phyloP scores from a whole-genome alignment of 2,797 vertebrate genomes.

The Australoheros facetus region DNA sequence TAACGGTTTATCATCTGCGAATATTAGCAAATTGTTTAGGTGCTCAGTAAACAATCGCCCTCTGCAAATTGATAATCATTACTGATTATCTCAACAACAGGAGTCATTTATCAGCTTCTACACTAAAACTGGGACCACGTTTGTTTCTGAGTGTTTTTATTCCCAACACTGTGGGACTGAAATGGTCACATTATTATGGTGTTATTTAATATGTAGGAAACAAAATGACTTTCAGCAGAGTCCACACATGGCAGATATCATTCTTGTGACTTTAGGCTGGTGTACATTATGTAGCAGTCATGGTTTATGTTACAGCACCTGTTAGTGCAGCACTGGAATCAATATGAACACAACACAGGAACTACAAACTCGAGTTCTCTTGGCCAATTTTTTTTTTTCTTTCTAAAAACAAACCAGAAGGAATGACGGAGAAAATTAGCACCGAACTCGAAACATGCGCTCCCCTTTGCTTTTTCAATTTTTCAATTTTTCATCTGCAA shows the following conservation, averaged over 20 bases:
- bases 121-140: neutral
- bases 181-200: neutral
- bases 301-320: neutral
- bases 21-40: slow-evolving; percentile 53
- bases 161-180: neutral
- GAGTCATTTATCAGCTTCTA: slow-evolving; percentile 58
- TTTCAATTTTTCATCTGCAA: slow-evolving; percentile 72
- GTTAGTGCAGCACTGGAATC: neutral
- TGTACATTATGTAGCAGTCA: neutral
- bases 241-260: neutral
- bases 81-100: slow-evolving; percentile 52
- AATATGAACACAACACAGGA: neutral
- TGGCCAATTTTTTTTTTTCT: slow-evolving; percentile 9
- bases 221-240: too few species aligned
- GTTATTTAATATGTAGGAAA: neutral
- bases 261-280: neutral
- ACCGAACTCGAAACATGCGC: slow-evolving; percentile 18
- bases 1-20: slow-evolving; percentile 55
- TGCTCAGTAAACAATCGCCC: slow-evolving; percentile 55
- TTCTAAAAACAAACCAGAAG: slow-evolving; percentile 6
- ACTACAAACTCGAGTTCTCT: slow-evolving; percentile 18
- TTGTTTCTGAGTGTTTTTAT: neutral
- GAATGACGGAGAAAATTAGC: slow-evolving; percentile 43
- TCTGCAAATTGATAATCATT: slow-evolving; percentile 72
- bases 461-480: slow-evolving; percentile 64